Conservation (phyloP, 2,888 invertebrate species). For the Melanostoma mellinum region DNA sequence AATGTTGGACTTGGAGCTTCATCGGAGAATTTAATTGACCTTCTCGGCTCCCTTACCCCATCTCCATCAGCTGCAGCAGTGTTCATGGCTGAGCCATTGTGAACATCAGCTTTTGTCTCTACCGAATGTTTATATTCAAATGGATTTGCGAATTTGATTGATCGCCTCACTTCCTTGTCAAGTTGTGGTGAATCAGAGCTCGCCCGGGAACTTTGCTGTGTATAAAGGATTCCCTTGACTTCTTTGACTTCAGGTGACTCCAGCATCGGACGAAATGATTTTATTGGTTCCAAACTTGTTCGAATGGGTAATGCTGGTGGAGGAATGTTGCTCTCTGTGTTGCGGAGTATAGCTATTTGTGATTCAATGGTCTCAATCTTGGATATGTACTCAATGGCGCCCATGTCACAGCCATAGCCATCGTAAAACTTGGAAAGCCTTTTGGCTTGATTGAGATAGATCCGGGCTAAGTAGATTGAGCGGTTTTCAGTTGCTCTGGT, state of each 20-base stretch:
- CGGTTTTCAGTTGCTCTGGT: slow-evolving; percentile 84
- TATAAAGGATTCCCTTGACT: slow-evolving; percentile 36
- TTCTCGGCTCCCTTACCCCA: slow-evolving; percentile 55
- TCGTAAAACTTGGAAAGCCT: slow-evolving; percentile 86
- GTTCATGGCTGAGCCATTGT: slow-evolving; percentile 10
- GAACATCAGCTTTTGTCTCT: slow-evolving; percentile 39
- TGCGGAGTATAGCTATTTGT: slow-evolving; percentile 81
- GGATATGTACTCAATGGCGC: slow-evolving; percentile 84
- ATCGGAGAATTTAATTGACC: slow-evolving; percentile 77
- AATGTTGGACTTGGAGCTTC: slow-evolving; percentile 69
- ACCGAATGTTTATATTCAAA: slow-evolving; percentile 14
- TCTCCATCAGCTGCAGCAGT: background rate
- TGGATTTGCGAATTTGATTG: slow-evolving; percentile 48
- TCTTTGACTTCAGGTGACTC: slow-evolving; percentile 39
- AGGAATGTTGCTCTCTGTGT: slow-evolving; percentile 69
- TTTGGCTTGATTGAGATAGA: slow-evolving; percentile 88
- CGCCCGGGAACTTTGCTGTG: slow-evolving; percentile 38
- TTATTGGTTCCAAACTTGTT: slow-evolving; percentile 75
- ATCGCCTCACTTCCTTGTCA: slow-evolving; percentile 31
- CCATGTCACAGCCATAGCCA: slow-evolving; percentile 83
- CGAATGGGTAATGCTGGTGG: slow-evolving; percentile 77
- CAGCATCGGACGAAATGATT: slow-evolving; percentile 47
- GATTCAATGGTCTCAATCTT: slow-evolving; percentile 83
- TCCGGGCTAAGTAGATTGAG: slow-evolving; percentile 85
- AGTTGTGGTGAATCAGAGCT: slow-evolving; percentile 34